Percentiles rank a stretch among this genome's conserved stretches.
Conservation (phyloP, 2,113 vertebrate species). For the Eublepharis macularius region DNA sequence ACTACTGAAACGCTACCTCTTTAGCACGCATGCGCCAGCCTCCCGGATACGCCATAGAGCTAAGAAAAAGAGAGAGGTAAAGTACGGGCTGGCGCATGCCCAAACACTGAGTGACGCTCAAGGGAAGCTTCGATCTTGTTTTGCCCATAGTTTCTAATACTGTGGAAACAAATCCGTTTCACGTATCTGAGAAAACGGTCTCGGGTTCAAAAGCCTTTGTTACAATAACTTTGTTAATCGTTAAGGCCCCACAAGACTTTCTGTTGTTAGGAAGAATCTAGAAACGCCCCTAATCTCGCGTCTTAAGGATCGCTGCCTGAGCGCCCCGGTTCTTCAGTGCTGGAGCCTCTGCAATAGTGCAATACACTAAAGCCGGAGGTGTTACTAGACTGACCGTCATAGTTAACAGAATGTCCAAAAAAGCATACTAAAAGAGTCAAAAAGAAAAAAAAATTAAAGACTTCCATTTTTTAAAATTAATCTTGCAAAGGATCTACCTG, state of each 20-base stretch:
- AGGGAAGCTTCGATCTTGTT: not conserved
- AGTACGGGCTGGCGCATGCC: not conserved
- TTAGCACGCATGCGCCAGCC: slow-evolving; percentile 10
- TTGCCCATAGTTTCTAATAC: not conserved
- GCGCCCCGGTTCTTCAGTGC: not conserved
- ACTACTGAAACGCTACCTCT: not conserved
- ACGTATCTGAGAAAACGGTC: too few relatives aligned
- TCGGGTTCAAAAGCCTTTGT: too few relatives aligned
- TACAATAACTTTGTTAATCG: too few relatives aligned
- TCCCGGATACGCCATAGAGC: not conserved
- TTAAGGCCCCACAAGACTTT: too few relatives aligned
- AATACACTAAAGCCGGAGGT: not conserved
- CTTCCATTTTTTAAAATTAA: too few relatives aligned
- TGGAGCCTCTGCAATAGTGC: too few relatives aligned
- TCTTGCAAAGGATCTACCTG: too few relatives aligned
- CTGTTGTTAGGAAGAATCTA: too few relatives aligned
- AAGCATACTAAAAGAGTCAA: too few relatives aligned
- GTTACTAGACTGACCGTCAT: not conserved
- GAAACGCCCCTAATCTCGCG: too few relatives aligned
- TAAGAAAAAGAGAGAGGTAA: not conserved
- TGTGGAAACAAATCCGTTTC: not conserved
- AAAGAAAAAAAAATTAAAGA: too few relatives aligned
- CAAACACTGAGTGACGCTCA: fast-evolving
- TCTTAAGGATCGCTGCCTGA: not conserved
- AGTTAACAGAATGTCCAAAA: too few relatives aligned